Evolutionary conservation across 2,797 vertebrate genomes (phyloP), one percentile per base, ranked within the genome.

Genomic region (Myripristis jacobus): DNA sequence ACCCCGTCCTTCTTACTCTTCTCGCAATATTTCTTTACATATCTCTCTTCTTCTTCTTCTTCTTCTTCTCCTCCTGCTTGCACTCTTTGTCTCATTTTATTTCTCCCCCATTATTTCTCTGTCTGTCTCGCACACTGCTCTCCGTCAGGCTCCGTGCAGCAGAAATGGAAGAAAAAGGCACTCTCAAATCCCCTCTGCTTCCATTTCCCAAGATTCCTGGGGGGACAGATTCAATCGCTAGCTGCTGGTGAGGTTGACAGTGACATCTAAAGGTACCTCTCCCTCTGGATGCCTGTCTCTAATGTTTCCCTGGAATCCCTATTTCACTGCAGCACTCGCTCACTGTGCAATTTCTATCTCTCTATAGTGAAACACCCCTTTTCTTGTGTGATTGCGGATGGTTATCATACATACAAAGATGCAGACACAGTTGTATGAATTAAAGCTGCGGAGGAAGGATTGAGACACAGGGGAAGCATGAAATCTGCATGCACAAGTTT

Each of bases 261-360:
- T 75, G 81, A 83, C 81, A 87, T 86, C 85, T 81, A 52, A 88
- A 74, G 80, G 76, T 76, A 79, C 57, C 29, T 44, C 75, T 89
- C 79, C 77, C 78, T 71, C 77, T 68, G 56, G 73, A 74, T 76
- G 71, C 29, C 66, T 80, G 60, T 81, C 74, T 80, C 75, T 81
- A 61, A 31, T 13, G 24, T 67, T 76, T 58, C 66, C 59, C 61
- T 67, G 24, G 27, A 73, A 75, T 74, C 58, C 71, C 34, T 36
- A 22, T 63, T 73, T 6, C 36, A 1, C 63, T 41, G 38, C 63
- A 34, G 58, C 58, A 50, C 56, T 60, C 27, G 27, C 27, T 29
- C 27, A 29, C 27, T 1, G 10, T 22, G 53, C 54, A 69, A 68
- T 62, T 71, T 24, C 53, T 8, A n/a, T 57, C 51, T 64, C 56